phyloP scores from a whole-genome alignment of 1,140 invertebrate genomes.

The Pomacea maculata region DNA sequence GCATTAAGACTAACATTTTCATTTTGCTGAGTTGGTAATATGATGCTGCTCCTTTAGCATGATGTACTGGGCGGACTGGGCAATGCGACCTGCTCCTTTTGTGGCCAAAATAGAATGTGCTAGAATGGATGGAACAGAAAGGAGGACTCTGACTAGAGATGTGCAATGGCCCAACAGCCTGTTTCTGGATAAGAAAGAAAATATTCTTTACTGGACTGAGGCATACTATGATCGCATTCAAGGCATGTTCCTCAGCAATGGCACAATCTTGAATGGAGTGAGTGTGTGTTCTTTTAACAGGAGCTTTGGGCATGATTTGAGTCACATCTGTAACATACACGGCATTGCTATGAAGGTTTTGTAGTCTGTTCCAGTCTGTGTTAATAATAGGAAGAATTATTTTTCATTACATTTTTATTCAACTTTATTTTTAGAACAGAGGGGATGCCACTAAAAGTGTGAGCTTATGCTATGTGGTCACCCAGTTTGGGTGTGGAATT shows the following conservation, averaged over 20 bases:
- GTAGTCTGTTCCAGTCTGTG: too few relatives aligned
- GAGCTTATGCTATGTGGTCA: too few relatives aligned
- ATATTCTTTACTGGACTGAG: conserved; percentile 72
- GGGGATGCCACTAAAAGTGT: too few relatives aligned
- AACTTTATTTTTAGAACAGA: too few relatives aligned
- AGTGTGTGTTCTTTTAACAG: background rate
- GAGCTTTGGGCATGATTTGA: too few relatives aligned
- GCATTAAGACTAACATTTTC: too few relatives aligned
- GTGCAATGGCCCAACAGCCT: conserved; percentile 72
- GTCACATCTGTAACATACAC: too few relatives aligned
- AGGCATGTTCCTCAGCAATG: conserved; percentile 76
- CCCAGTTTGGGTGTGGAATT: too few relatives aligned
- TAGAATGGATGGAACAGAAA: conserved; percentile 86
- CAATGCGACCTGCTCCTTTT: conserved; percentile 93
- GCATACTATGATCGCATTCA: conserved; percentile 78
- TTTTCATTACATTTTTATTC: too few relatives aligned
- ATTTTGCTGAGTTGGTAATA: too few relatives aligned
- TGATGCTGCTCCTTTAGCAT: conserved; percentile 23
- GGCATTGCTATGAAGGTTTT: too few relatives aligned
- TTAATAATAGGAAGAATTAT: too few relatives aligned
- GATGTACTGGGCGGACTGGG: conserved; percentile 92
- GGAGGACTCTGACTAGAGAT: conserved; percentile 79
- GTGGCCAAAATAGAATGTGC: conserved; percentile 89
- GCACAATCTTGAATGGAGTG: conserved; percentile 73
- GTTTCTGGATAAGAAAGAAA: conserved; percentile 66